Percentiles rank a stretch among this genome's conserved stretches.
phyloP scores from a whole-genome alignment of 2,797 vertebrate genomes.

The Notolepis coatsorum region DNA sequence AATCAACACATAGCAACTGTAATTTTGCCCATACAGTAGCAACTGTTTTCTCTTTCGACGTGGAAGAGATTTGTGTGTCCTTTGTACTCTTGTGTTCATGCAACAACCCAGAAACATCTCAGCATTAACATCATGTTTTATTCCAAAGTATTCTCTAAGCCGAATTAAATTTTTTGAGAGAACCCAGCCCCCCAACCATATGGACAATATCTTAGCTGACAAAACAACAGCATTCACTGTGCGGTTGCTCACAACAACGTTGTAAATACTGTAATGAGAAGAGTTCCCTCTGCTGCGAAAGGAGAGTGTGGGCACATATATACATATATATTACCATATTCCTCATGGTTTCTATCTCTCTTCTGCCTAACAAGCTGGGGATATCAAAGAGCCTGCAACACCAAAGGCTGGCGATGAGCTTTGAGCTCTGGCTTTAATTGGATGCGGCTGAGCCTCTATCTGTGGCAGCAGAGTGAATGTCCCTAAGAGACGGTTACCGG shows the following conservation, averaged over 20 bases:
- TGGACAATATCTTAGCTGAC: constrained; percentile 3
- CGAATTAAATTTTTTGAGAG: too few species aligned
- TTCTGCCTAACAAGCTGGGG: constrained; percentile 54
- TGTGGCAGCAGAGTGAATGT: constrained; percentile 35
- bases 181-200: not conserved
- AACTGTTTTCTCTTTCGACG: too few species aligned
- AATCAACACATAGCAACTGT: too few species aligned
- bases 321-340: constrained; percentile 21
- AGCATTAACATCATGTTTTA: too few species aligned
- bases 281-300: not conserved
- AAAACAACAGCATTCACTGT: constrained; percentile 7
- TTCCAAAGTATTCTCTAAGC: too few species aligned
- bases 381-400: constrained; percentile 56
- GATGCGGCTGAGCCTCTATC: constrained; percentile 46
- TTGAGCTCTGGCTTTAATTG: constrained; percentile 69
- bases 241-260: constrained; percentile 6
- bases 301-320: constrained; percentile 3
- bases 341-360: constrained; percentile 28
- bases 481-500: constrained; percentile 42
- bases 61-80: too few species aligned
- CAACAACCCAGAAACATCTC: too few species aligned
- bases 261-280: constrained; percentile 24
- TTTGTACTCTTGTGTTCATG: too few species aligned
- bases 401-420: constrained; percentile 61
- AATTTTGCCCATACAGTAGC: too few species aligned